Conservation (phyloP, 2,797 vertebrate genomes). For the Syndactyla subalaris region DNA sequence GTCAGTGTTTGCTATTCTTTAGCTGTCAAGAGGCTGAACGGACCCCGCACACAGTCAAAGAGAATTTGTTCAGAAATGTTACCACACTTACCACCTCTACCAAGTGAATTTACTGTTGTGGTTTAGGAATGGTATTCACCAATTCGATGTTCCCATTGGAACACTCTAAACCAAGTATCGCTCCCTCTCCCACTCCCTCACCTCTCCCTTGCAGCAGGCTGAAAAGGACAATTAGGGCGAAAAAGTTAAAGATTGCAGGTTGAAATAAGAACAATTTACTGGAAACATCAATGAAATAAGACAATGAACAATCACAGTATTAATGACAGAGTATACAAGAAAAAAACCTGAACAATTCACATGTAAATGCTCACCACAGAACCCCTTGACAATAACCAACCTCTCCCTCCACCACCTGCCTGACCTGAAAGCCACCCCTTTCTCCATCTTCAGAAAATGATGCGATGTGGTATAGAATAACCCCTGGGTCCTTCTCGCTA, state of each 20-base stretch:
- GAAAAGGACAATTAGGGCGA: neutral
- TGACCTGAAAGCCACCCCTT: neutral
- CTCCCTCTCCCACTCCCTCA: neutral
- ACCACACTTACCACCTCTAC: neutral
- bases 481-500: neutral
- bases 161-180: fast-evolving
- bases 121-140: neutral
- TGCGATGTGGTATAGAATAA: fast-evolving
- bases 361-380: fast-evolving
- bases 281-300: neutral
- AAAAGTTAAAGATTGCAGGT: neutral
- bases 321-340: neutral
- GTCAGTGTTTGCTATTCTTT: neutral
- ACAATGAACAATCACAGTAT: neutral
- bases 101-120: neutral
- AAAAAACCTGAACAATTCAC: neutral
- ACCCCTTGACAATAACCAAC: neutral
- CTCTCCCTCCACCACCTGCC: neutral
- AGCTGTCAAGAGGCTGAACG: neutral
- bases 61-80: neutral
- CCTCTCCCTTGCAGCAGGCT: neutral
- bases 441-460: neutral
- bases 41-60: neutral
- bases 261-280: neutral
- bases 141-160: neutral